These are phyloP conservation scores for Lasioglossum leucozonium DNA, from an alignment of 2,888 invertebrate species.

Conservation along the genomic window DNA sequence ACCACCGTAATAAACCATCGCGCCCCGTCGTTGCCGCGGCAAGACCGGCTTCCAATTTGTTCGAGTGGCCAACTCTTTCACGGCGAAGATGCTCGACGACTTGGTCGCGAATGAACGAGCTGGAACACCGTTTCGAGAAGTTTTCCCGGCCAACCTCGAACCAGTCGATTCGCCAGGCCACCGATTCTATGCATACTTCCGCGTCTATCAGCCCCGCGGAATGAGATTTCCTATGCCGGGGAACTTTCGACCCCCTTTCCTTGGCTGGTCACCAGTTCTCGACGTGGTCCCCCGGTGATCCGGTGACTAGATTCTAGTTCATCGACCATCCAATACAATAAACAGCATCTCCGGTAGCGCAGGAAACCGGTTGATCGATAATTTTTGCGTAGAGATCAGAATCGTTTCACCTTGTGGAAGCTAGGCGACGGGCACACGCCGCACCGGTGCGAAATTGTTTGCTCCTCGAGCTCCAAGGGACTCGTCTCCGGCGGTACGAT, in stretches of 20 bases:
- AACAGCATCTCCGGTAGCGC: background rate
- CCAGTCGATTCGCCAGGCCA: slow-evolving; percentile 3
- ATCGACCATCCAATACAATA: no score
- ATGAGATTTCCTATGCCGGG: slow-evolving; percentile 33
- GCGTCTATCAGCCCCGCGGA: slow-evolving; percentile 38
- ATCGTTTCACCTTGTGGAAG: background rate
- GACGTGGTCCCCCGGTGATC: background rate
- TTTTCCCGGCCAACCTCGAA: slow-evolving; percentile 26
- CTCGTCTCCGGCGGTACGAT: background rate
- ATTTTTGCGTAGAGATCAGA: background rate
- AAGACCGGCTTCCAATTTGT: slow-evolving; percentile 77
- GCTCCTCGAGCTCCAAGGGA: background rate
- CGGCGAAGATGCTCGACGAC: slow-evolving; percentile 42
- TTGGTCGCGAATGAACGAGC: slow-evolving; percentile 42
- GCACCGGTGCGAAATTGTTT: background rate
- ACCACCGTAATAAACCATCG: slow-evolving; percentile 62
- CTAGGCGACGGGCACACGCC: no score
- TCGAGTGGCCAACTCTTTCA: slow-evolving; percentile 71
- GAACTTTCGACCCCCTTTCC: background rate
- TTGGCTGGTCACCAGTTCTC: background rate
- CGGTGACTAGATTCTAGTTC: background rate
- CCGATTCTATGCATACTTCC: slow-evolving; percentile 62
- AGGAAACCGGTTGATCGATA: background rate
- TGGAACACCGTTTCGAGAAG: slow-evolving; percentile 22
- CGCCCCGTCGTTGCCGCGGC: slow-evolving; percentile 5